These are phyloP conservation scores for Antedon mediterranea DNA, from an alignment of 53 echinoderm and acorn worm genomes.

Conservation along the genomic window DNA sequence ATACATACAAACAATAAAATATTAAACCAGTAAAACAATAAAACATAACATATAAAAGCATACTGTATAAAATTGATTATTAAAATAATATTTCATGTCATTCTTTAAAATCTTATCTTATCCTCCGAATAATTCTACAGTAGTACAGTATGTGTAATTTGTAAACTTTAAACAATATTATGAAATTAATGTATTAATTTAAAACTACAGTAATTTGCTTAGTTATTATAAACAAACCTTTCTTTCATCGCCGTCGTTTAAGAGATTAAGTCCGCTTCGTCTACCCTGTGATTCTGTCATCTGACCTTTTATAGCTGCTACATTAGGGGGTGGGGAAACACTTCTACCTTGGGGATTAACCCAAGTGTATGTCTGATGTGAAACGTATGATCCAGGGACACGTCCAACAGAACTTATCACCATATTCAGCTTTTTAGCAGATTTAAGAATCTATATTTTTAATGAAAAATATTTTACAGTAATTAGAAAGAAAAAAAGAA, in stretches of 20 bases:
- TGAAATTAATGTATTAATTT: not conserved
- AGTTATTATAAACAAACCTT: no score
- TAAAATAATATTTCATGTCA: no score
- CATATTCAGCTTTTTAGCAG: slow-evolving; percentile 53
- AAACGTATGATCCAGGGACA: slow-evolving; percentile 75
- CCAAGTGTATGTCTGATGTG: slow-evolving; percentile 90
- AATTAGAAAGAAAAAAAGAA: no score
- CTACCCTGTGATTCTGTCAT: slow-evolving; percentile 40
- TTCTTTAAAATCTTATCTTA: no score
- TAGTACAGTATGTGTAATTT: no score
- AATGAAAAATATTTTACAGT: not conserved
- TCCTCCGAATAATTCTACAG: no score
- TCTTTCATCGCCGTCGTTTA: slow-evolving; percentile 79
- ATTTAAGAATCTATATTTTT: slow-evolving; percentile 53
- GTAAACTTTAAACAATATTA: no score
- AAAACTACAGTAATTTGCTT: not conserved
- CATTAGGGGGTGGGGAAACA: slow-evolving; percentile 88
- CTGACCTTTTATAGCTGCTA: slow-evolving; percentile 30
- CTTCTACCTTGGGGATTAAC: slow-evolving; percentile 83
- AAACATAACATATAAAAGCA: no score
- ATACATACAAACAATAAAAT: no score
- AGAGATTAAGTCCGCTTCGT: slow-evolving; percentile 52
- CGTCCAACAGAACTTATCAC: slow-evolving; percentile 86
- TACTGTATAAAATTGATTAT: no score
- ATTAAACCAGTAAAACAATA: no score